Evolutionary conservation across 2,113 vertebrate genomes (phyloP).

Genomic region (Todiramphus chloris): DNA sequence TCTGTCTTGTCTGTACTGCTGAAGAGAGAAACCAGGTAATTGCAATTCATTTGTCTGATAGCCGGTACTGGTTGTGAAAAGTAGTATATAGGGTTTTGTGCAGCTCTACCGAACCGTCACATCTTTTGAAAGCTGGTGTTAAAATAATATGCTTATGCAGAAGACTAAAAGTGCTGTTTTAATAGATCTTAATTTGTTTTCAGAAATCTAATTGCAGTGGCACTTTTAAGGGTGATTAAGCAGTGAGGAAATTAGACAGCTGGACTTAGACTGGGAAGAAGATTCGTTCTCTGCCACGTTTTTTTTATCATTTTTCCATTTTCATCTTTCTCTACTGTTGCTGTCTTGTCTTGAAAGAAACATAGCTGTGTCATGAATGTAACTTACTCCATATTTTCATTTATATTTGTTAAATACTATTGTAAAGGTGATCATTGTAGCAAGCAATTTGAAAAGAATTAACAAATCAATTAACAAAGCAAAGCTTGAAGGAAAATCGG

Average conservation of each 20-base stretch:
- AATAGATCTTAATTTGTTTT: not conserved
- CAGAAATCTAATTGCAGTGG: not conserved
- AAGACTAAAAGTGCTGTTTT: not conserved
- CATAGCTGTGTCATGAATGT: not conserved
- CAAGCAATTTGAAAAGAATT: not conserved
- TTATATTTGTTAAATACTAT: not conserved
- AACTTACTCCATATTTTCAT: not conserved
- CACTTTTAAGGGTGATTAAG: not conserved
- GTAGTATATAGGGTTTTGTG: not conserved
- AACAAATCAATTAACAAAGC: not conserved
- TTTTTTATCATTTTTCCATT: not conserved
- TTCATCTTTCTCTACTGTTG: not conserved
- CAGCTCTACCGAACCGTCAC: not conserved
- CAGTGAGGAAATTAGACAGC: not conserved
- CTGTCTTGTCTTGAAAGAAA: not conserved
- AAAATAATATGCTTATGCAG: not conserved
- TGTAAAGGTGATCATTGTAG: not conserved
- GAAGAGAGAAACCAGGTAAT: not conserved
- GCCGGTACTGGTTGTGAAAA: not conserved
- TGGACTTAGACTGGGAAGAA: not conserved
- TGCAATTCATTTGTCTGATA: not conserved
- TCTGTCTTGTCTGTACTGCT: not conserved
- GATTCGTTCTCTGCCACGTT: not conserved
- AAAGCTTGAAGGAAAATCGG: not conserved
- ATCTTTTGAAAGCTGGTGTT: not conserved